phyloP scores from a whole-genome alignment of 2,797 vertebrate genomes.

The Channa striata region DNA sequence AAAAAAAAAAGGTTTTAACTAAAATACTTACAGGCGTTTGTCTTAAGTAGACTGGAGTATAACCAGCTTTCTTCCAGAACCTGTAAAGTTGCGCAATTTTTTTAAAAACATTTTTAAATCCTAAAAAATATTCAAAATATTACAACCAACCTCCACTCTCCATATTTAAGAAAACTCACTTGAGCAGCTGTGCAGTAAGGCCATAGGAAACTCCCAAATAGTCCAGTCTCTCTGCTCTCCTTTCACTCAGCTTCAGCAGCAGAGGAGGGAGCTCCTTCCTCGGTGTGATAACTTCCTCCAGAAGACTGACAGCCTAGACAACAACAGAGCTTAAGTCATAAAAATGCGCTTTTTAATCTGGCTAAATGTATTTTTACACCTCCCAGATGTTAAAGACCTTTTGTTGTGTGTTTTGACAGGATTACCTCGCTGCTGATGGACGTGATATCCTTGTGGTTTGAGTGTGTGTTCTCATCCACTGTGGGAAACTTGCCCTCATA shows the following conservation, averaged over 20 bases:
- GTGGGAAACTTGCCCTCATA: conserved; percentile 94
- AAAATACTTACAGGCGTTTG: conserved; percentile 93
- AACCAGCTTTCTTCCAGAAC: conserved; percentile 97
- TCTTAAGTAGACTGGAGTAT: conserved; percentile 94
- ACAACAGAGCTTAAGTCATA: background rate
- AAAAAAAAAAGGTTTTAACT: background rate
- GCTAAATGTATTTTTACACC: background rate
- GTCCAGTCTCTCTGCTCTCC: conserved; percentile 92
- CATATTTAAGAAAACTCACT: conserved; percentile 80
- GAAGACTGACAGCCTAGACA: conserved; percentile 90
- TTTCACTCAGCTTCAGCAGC: conserved; percentile 94
- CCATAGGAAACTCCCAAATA: conserved; percentile 97
- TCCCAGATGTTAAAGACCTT: background rate
- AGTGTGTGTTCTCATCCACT: conserved; percentile 87
- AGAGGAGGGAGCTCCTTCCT: conserved; percentile 94
- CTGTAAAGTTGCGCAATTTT: conserved; percentile 71
- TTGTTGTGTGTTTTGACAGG: background rate
- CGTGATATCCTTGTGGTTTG: conserved; percentile 84
- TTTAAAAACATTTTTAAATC: conserved; percentile 2
- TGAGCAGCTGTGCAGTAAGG: conserved; percentile 92
- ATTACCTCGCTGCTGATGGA: conserved; percentile 93
- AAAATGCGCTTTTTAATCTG: background rate
- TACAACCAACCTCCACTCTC: accelerated
- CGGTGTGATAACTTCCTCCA: conserved; percentile 93
- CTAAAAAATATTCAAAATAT: background rate